Base-by-base conservation (phyloP, 2,113 vertebrate genomes). In the Archilochus colubris region DNA sequence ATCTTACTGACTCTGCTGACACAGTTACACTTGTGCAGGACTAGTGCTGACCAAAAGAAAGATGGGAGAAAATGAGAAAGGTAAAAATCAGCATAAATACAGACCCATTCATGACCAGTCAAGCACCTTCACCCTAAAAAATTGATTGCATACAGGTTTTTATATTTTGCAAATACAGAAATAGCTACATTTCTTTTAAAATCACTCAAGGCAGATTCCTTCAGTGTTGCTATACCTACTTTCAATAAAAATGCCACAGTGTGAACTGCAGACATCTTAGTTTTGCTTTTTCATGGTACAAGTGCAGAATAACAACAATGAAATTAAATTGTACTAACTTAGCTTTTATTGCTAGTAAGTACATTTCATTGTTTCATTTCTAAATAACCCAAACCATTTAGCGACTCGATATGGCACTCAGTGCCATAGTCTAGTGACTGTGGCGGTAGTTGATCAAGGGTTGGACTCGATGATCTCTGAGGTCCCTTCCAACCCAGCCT, bases 201-300 rank as follows among this genome's bases (percentile, higher is more conserved):
- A 86, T 27, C 20, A 66, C 30, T 83, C 9, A 74, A 94, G 48
- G 89, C 86, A 58, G 50, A 91, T 96, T 94, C 58, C 48, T 91
- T 82, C 55, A 55, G 22, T 40, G 50, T 31, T 68, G 17, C n/a
- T 86, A 74, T 66, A 83, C 36, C 24, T 88, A 18, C 63, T 91
- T 95, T 93, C 75, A 91, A 95, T 91, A 76, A 88, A 94, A 93
- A 83, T 70, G 55, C 27, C 64, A 58, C 23, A 33, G 28, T 67
- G 50, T 81, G 72, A 77, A 89, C 48, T 28, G 23, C 44, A 74
- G 27, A 24, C 85, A 74, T 48, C 70, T 94, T 72, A 43, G 70
- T 48, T 93, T 83, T 86, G 40, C 58, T 82, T 93, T 88, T 76
- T 82, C 38, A 50, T 30, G 18, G 53, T n/a, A 1, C 40, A 86